A percentile compares a stretch with the other conserved stretches of the same genome.
These are phyloP conservation scores for Mamestra configurata DNA, from an alignment of 1,140 invertebrate species.

Conservation along the genomic window DNA sequence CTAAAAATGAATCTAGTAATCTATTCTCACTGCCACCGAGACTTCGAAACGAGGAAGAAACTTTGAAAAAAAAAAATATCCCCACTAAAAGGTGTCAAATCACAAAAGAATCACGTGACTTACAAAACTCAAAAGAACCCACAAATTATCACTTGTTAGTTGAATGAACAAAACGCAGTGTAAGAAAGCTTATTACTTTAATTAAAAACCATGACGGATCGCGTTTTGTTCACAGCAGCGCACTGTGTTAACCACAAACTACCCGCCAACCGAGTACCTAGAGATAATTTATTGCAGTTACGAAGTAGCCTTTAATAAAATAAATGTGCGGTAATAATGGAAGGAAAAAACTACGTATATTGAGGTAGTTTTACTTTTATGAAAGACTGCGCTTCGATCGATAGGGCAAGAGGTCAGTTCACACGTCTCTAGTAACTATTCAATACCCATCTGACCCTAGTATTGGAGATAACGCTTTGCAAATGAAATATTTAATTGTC, in stretches of 20 bases:
- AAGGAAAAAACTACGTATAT: conserved; percentile 2
- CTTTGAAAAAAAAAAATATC: not conserved
- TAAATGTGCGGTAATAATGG: conserved; percentile 26
- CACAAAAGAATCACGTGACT: not conserved
- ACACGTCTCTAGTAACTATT: no score
- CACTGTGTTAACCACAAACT: not conserved
- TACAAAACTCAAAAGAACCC: conserved; percentile 1
- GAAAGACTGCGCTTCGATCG: not conserved
- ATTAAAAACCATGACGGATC: conserved; percentile 39
- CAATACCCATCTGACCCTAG: not conserved
- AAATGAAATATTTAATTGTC: no score
- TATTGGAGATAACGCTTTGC: no score
- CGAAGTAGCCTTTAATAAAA: conserved; percentile 1
- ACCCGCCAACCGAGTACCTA: not conserved
- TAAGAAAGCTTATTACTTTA: conserved; percentile 31
- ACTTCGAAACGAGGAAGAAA: no score
- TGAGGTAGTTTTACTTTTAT: not conserved
- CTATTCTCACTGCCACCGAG: no score
- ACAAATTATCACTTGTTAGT: conserved; percentile 18
- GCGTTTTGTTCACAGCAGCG: not conserved
- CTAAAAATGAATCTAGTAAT: no score
- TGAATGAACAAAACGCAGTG: not conserved
- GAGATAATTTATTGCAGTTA: conserved; percentile 28
- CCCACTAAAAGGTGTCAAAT: not conserved
- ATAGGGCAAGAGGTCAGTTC: not conserved